phyloP scores from a whole-genome alignment of 1,140 invertebrate species.

The Ceratosolen fusciceps region DNA sequence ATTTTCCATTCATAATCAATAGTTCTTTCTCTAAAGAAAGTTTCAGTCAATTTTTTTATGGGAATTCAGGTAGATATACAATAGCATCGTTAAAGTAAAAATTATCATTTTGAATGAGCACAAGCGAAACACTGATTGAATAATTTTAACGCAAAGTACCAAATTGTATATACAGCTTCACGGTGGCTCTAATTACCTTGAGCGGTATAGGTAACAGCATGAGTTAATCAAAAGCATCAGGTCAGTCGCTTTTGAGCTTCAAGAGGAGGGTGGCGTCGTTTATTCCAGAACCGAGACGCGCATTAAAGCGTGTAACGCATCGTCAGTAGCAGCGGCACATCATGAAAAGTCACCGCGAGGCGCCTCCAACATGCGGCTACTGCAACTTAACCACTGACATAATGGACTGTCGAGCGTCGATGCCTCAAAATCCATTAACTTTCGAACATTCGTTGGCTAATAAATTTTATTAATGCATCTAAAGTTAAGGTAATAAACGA shows the following conservation, averaged over 20 bases:
- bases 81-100: neutral
- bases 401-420: conserved; percentile 54
- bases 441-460: conserved; percentile 60
- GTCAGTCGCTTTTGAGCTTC: neutral
- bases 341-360: conserved; percentile 23
- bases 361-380: conserved; percentile 14
- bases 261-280: neutral
- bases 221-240: conserved; percentile 39
- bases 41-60: neutral
- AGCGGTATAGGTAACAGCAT: neutral
- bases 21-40: neutral
- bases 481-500: conserved; percentile 62
- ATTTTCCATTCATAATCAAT: neutral
- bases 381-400: conserved; percentile 45
- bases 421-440: conserved; percentile 69
- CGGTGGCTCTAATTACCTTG: conserved; percentile 24
- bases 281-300: conserved; percentile 25
- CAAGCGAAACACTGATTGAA: conserved; percentile 13
- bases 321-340: conserved; percentile 13
- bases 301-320: conserved; percentile 57
- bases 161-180: conserved; percentile 12
- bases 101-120: conserved; percentile 27
- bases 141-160: conserved; percentile 10
- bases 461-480: conserved; percentile 70
- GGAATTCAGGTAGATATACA: neutral